Base-by-base conservation (phyloP, 2,113 vertebrate genomes). In the Upupa epops region DNA sequence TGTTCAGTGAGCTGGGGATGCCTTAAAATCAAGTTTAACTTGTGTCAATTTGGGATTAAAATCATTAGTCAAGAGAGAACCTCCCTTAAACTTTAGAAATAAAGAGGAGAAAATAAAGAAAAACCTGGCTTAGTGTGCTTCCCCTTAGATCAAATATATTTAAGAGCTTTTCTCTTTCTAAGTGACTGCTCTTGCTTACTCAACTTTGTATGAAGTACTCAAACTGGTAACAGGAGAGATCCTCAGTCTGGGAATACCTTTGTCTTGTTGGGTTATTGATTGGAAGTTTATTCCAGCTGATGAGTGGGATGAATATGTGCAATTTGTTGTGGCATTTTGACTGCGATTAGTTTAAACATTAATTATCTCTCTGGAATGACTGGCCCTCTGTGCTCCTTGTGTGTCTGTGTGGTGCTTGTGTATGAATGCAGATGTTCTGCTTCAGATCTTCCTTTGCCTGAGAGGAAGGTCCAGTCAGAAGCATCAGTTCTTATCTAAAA, bases 381-480 rank as follows among this genome's bases (percentile, higher is more conserved):
- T 90, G 89, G 68, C 73, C 46, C 34, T 68, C 65, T 78, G 60
- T 61, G 81, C 36, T 90, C 45, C 40, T 84, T 29, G 58, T 93
- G 58, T 54, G 58, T 88, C 88, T 79, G 34, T 46, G 12, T 42
- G 46, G 83, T 26, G 79, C 72, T 84, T 75, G 65, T 6, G 14
- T 68, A 34, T 64, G 83, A 80, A 84, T 94, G 66, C 89, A 89
- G 83, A 92, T 92, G 70, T 93, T 93, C 73, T 66, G 86, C 70
- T 90, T 90, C 86, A 89, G 31, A 11, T 45, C 32, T 60, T 77
- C 48, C 61, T 88, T 42, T 81, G 42, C 54, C 34, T 71, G 34
- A 78, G 29, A 78, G 64, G 17, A 8, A 77, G 66, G 70, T 61
- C 83, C 82, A 64, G 54, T 36, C 68, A 84, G 61, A 60, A 84